A percentile compares a stretch with the other conserved stretches of the same genome.
These are phyloP conservation scores for Zaprionus nigranus DNA, from an alignment of 1,140 invertebrate species.

Conservation along the genomic window DNA sequence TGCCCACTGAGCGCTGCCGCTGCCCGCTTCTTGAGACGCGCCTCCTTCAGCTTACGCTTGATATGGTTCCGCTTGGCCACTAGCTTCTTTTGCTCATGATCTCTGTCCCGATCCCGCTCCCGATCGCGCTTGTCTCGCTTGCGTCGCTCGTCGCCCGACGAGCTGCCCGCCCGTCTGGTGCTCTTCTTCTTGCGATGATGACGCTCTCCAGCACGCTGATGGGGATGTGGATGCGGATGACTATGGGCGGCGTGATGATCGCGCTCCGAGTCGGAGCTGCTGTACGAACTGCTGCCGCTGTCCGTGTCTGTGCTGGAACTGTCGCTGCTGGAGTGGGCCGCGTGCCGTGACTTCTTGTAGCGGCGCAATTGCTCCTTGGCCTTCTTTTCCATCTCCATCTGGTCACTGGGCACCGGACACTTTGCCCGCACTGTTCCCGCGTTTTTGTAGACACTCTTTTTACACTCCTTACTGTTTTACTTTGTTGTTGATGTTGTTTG, in stretches of 20 bases:
- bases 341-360: constrained; percentile 76
- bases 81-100: constrained; percentile 79
- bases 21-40: constrained; percentile 75
- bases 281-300: constrained; percentile 76
- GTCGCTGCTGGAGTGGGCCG: constrained; percentile 77
- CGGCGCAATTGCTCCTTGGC: constrained; percentile 73
- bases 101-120: constrained; percentile 66
- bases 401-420: not conserved
- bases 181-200: constrained; percentile 80
- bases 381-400: constrained; percentile 77
- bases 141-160: constrained; percentile 72
- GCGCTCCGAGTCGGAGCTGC: constrained; percentile 73
- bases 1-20: constrained; percentile 72
- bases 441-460: not conserved
- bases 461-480: not conserved
- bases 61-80: constrained; percentile 81
- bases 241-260: constrained; percentile 34
- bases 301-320: constrained; percentile 78
- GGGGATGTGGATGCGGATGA: constrained; percentile 44
- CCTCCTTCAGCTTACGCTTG: constrained; percentile 80
- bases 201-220: constrained; percentile 52
- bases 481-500: constrained; percentile 12
- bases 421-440: constrained; percentile 11
- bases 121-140: constrained; percentile 67
- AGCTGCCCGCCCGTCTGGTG: constrained; percentile 60